Percentiles rank a stretch among this genome's conserved stretches.
phyloP scores from a whole-genome alignment of 2,888 invertebrate genomes.

The Heliconius hortense region DNA sequence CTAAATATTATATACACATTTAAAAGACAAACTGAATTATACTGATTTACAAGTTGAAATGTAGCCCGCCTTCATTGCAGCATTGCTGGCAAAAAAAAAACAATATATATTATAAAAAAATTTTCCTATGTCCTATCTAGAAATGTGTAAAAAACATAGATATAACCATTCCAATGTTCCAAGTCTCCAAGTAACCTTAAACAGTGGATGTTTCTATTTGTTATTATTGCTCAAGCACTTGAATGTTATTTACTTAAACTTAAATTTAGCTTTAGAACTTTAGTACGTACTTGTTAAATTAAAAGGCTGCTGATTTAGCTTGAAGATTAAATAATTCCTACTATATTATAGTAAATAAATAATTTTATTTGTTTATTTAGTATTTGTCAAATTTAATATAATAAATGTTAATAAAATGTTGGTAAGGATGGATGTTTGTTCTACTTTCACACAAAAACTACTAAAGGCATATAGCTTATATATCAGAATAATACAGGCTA shows the following conservation, averaged over 20 bases:
- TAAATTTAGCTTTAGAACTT: constrained; percentile 7
- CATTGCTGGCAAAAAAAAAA: too few relatives aligned
- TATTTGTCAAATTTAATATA: too few relatives aligned
- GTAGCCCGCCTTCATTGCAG: too few relatives aligned
- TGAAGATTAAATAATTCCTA: not conserved
- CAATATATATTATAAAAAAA: too few relatives aligned
- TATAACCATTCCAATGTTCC: not conserved
- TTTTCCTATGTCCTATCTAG: not conserved
- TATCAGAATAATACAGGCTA: too few relatives aligned
- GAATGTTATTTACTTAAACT: constrained; percentile 11
- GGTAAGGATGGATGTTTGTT: too few relatives aligned
- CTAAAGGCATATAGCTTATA: too few relatives aligned
- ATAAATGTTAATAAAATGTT: too few relatives aligned
- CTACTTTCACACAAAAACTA: too few relatives aligned
- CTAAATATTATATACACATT: not conserved
- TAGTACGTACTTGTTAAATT: not conserved
- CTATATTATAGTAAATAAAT: too few relatives aligned
- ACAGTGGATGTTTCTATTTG: constrained; percentile 19
- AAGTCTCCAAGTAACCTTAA: constrained; percentile 9
- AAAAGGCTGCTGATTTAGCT: not conserved
- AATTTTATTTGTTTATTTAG: too few relatives aligned
- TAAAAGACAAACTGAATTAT: not conserved
- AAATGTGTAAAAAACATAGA: not conserved
- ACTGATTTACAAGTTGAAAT: not conserved
- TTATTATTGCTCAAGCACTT: constrained; percentile 18